A percentile compares a stretch with the other conserved stretches of the same genome.
Conservation (phyloP, 2,113 vertebrate species). For the Propithecus coquereli region DNA sequence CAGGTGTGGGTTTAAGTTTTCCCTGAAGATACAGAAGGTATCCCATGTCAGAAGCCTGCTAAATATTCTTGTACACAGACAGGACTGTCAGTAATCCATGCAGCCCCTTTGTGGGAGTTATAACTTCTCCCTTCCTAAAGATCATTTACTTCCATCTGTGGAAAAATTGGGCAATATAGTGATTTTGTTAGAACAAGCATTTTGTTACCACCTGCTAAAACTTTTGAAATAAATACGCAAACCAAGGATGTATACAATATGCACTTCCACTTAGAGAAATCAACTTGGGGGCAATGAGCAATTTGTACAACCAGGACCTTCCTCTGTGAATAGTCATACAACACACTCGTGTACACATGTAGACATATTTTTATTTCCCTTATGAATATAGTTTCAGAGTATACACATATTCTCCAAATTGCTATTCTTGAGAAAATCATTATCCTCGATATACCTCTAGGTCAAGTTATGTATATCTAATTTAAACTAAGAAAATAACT, state of each 20-base stretch:
- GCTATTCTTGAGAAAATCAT: not conserved
- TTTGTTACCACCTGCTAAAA: not conserved
- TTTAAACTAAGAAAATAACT: not conserved
- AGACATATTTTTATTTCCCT: not conserved
- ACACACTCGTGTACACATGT: not conserved
- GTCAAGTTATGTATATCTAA: not conserved
- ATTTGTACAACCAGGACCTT: not conserved
- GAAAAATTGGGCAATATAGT: not conserved
- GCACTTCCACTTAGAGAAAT: not conserved
- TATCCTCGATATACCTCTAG: not conserved
- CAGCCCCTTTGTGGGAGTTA: not conserved
- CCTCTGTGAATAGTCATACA: not conserved
- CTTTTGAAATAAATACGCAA: not conserved
- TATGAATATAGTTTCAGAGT: not conserved
- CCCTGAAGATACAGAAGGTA: not conserved
- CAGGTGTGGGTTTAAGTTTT: not conserved
- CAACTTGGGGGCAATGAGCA: not conserved
- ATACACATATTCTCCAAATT: not conserved
- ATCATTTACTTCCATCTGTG: not conserved
- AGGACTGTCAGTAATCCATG: not conserved
- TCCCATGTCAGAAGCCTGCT: not conserved
- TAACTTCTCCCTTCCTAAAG: not conserved
- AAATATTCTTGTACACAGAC: not conserved
- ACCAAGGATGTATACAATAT: not conserved
- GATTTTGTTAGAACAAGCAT: not conserved